Evolutionary conservation across 1,140 invertebrate species (phyloP), one percentile per base, ranked within the genome.

Genomic region (Diabrotica undecimpunctata): DNA sequence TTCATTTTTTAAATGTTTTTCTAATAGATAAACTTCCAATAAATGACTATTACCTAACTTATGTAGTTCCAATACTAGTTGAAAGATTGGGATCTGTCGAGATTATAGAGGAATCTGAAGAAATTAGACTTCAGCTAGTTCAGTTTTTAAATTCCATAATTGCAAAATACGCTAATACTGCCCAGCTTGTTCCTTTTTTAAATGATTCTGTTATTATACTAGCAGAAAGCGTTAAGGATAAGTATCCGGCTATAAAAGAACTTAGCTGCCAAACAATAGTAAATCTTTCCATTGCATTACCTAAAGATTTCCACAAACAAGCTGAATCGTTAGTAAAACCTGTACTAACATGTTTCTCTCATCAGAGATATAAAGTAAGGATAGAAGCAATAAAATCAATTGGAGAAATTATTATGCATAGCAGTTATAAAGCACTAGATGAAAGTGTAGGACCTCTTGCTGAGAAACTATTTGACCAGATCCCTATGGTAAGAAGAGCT

Each of bases 91-190:
- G 90, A 2, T 85, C 86, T 41, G 82, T 87, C 54, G 92, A 94
- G 74, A 84, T 90, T 7, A 79, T 90, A 5, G 94, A 96, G 80
- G 80, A 86, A 38, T 94, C 92, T 8, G 95, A 97, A 81, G 94
- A 96, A 85, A 83, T 96, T 41, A 83, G 93, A 39, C 75, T 95
- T 6, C 78, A 86, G 54, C 83, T 90, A 54, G 74, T 94, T 0
- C 73, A 81, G 54, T 81, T 95, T 57, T 75, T 95, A 10, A 78
- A 81, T 61, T 73, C 80, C 37, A 83, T 96, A 68, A 79, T 95
- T 59, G 72, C 82, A 6, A 87, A 86, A 71, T 91, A 89, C 74
- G 80, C 81, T 65, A 81, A 83, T 25, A 72, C 61, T 1, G 59
- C 59, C 51, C 77, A 84, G 41, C 75, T 93, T 37, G 78, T 80